These are phyloP conservation scores for Nephrocerus scutellatus DNA, from an alignment of 2,888 invertebrate species.

Conservation along the genomic window DNA sequence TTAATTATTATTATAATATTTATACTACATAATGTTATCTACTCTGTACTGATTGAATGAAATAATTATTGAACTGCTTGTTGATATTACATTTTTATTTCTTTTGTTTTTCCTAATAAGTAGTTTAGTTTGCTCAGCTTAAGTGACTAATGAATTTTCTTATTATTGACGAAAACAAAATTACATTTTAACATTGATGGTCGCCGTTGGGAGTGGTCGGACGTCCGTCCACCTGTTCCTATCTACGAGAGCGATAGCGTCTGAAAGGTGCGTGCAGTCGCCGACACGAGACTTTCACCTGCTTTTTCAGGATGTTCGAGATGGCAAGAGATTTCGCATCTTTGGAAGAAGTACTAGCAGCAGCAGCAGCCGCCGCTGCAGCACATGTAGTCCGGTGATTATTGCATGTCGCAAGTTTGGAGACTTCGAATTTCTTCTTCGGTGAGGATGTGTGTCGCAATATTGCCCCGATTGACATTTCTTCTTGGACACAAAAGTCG, in stretches of 20 bases:
- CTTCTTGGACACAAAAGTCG: constrained; percentile 17
- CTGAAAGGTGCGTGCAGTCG: constrained; percentile 41
- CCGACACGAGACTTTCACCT: constrained; percentile 42
- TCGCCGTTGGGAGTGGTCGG: constrained; percentile 9
- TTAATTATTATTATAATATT: no score
- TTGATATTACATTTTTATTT: no score
- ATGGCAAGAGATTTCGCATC: constrained; percentile 35
- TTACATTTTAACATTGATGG: no score
- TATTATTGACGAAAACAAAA: no score
- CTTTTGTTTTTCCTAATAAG: no score
- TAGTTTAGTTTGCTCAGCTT: no score
- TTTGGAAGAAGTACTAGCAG: constrained; percentile 20
- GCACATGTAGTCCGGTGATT: no score
- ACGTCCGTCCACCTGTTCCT: constrained; percentile 22
- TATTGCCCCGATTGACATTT: constrained; percentile 6
- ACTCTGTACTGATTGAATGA: no score
- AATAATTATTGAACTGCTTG: no score
- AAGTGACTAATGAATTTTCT: no score
- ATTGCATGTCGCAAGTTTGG: constrained; percentile 37
- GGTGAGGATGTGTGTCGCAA: constrained; percentile 31
- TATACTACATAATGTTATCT: no score
- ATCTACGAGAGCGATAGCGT: constrained; percentile 44
- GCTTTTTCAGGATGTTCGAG: constrained; percentile 42
- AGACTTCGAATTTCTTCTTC: constrained; percentile 37
- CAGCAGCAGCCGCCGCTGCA: constrained; percentile 37